Conservation (phyloP, 2,797 vertebrate species). For the Babyrousa celebensis region DNA sequence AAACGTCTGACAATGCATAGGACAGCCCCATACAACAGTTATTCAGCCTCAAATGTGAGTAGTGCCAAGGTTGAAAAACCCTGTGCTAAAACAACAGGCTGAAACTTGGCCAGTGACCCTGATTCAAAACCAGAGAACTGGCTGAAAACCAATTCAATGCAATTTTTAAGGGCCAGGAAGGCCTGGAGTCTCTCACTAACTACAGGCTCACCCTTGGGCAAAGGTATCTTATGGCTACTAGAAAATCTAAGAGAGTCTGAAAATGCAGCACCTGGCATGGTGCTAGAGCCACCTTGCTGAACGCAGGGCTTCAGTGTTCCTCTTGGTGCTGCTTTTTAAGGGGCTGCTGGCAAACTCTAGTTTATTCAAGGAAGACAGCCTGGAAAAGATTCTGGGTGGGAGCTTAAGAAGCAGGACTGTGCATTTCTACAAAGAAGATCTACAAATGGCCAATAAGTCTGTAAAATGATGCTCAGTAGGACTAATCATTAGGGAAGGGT, state of each 20-base stretch:
- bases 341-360: neutral
- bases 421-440: neutral
- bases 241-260: neutral
- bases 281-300: accelerated
- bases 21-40: too few relatives aligned
- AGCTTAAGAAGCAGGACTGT: too few relatives aligned
- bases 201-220: neutral
- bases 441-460: neutral
- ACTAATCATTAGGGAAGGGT: neutral
- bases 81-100: neutral
- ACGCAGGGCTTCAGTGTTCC: neutral
- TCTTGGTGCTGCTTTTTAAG: neutral
- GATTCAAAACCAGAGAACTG: neutral
- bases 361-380: neutral
- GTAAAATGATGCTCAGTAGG: neutral
- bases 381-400: too few relatives aligned
- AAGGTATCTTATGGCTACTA: neutral
- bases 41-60: neutral
- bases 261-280: neutral
- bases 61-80: neutral
- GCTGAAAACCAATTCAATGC: neutral
- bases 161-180: neutral
- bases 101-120: neutral
- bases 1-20: neutral
- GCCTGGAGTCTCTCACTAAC: neutral